These are phyloP conservation scores for Brachyistius frenatus DNA, from an alignment of 2,113 vertebrate genomes.

Conservation along the genomic window DNA sequence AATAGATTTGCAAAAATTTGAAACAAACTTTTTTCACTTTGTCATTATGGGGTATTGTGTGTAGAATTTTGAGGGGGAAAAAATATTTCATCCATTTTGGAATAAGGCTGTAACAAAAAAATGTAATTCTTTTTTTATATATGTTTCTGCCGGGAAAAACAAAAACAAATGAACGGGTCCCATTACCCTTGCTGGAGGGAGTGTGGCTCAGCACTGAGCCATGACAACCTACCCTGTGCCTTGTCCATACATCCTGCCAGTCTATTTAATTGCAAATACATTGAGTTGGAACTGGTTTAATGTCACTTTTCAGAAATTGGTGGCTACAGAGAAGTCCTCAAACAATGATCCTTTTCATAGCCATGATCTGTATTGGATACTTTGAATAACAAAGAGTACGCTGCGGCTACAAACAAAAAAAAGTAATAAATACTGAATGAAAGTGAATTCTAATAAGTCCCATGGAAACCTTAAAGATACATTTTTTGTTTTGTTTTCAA, in stretches of 20 bases:
- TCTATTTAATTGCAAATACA: slow-evolving; percentile 8
- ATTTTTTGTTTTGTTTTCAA: background rate
- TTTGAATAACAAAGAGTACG: background rate
- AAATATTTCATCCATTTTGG: no score
- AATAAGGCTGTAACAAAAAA: background rate
- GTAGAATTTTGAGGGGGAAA: no score
- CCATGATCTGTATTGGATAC: background rate
- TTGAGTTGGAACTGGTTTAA: background rate
- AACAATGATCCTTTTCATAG: background rate
- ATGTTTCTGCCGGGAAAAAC: background rate
- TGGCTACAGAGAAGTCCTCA: slow-evolving; percentile 2
- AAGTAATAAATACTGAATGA: slow-evolving; percentile 9
- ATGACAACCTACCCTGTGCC: background rate
- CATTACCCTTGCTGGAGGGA: slow-evolving; percentile 6
- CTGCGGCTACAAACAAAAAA: slow-evolving; percentile 10
- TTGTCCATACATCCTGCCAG: background rate
- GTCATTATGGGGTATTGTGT: no score
- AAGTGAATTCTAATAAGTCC: slow-evolving; percentile 4
- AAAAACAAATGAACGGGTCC: slow-evolving; percentile 9
- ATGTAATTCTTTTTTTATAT: background rate
- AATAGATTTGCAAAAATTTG: no score
- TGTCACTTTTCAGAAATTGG: background rate
- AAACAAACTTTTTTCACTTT: no score
- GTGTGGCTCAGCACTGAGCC: slow-evolving; percentile 15
- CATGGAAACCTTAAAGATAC: background rate